Evolutionary conservation across 30 jellyfish, hydroid and myxozoan genomes (phyloP).

Genomic region (Hydractinia echinata): DNA sequence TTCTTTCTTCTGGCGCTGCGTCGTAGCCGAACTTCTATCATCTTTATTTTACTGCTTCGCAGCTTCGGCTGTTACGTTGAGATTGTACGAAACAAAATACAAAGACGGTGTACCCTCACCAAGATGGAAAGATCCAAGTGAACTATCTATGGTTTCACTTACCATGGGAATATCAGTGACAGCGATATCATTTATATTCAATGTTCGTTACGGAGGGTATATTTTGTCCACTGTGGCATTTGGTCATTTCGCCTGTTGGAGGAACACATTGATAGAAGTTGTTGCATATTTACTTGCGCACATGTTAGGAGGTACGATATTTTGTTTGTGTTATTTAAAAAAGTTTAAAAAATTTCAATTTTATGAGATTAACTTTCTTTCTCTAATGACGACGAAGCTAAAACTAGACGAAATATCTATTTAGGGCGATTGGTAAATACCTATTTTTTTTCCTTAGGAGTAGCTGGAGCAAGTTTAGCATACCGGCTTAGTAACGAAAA

Average conservation of each 20-base stretch:
- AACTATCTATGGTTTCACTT: not conserved
- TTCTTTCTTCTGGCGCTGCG: constrained; percentile 14
- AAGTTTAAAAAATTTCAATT: too few species aligned
- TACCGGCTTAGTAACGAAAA: not conserved
- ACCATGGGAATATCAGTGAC: not conserved
- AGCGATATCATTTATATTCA: not conserved
- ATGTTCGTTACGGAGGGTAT: not conserved
- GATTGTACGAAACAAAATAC: not conserved
- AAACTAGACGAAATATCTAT: too few species aligned
- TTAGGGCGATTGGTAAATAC: too few species aligned
- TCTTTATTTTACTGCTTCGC: not conserved
- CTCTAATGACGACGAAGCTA: too few species aligned
- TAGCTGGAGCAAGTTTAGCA: not conserved
- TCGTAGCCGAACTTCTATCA: constrained; percentile 5
- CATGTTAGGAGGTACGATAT: constrained; percentile 14
- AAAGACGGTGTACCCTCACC: not conserved
- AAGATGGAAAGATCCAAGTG: too few species aligned
- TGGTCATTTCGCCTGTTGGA: not conserved
- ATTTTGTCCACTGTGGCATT: constrained; percentile 1
- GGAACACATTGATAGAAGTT: not conserved
- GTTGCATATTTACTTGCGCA: not conserved
- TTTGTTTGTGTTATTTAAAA: too few species aligned
- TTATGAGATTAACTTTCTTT: too few species aligned
- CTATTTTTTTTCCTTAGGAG: not conserved
- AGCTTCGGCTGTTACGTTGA: not conserved